Evolutionary conservation across 2,888 invertebrate species (phyloP), one percentile per base, ranked within the genome.

Genomic region (Atrina japonica): DNA sequence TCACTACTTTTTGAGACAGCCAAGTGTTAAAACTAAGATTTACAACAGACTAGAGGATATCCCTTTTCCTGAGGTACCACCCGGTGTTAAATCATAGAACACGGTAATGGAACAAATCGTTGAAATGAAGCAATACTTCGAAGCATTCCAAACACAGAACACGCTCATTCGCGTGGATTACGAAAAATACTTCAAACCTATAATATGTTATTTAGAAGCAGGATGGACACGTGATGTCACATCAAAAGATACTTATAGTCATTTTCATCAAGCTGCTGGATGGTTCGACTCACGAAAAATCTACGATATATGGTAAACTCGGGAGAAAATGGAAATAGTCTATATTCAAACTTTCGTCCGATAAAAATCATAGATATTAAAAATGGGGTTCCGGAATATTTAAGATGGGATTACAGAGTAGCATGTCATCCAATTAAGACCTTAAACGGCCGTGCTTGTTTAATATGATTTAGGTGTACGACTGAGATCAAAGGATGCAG

Each of bases 381-480:
- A 2, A 78, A 80, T 53, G 80, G 80, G 9, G 73, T 71, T 14
- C 75, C 81, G 2, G 77, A 78, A 25, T 81, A 77, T 30, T 82
- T 83, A 9, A 83, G 84, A 45, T 85, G 85, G 85, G 84, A 84
- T 68, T 85, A 85, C 78, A 75, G 81, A 69, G 83, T 84, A 40
- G 52, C 73, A 0, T 82, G 80, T 43, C 81, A 83, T 65, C 81
- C 81, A 29, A 21, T 83, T 23, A 64, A 14, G 75, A 82, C 30
- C 58, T 84, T 16, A 80, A 78, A 11, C 25, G 70, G 0, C 35
- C 35, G 9, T 53, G 64, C 2, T 73, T 83, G 18, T 21, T 30
- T 14, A 47, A 71, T 9, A 82, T 50, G 82, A 82, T 52, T 11
- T 82, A 0, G 50, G 60, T n/a, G 52, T 52, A 9, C 72, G 84